Evolutionary conservation across 37 sponge, comb jelly and placozoan species (phyloP).

Genomic region (Oopsacas minuta): DNA sequence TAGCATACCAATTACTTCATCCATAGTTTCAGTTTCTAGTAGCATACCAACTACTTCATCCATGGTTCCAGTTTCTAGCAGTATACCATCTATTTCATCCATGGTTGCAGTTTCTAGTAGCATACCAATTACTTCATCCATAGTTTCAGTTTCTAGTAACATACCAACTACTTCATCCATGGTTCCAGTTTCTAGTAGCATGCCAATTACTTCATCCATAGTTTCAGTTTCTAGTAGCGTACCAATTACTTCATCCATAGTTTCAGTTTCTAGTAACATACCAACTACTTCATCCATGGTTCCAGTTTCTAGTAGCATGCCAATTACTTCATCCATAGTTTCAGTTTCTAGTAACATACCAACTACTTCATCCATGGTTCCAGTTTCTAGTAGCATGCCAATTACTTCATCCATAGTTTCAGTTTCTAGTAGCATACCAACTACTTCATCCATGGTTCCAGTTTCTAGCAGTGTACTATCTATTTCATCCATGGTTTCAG

Average conservation of each 20-base stretch:
- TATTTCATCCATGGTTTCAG: too few relatives aligned
- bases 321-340: background rate
- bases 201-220: background rate
- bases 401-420: background rate
- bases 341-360: background rate
- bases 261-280: background rate
- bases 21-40: background rate
- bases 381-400: too few relatives aligned
- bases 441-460: background rate
- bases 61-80: background rate
- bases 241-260: background rate
- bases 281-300: background rate
- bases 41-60: background rate
- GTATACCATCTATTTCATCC: too few relatives aligned
- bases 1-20: background rate
- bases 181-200: background rate
- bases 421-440: background rate
- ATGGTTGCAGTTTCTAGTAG: too few relatives aligned
- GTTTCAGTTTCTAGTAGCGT: background rate
- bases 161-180: too few relatives aligned
- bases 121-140: too few relatives aligned
- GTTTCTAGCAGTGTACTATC: too few relatives aligned
- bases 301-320: background rate
- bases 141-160: too few relatives aligned
- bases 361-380: background rate